phyloP scores from a whole-genome alignment of 2,113 vertebrate species.

The Zosterops borbonicus region DNA sequence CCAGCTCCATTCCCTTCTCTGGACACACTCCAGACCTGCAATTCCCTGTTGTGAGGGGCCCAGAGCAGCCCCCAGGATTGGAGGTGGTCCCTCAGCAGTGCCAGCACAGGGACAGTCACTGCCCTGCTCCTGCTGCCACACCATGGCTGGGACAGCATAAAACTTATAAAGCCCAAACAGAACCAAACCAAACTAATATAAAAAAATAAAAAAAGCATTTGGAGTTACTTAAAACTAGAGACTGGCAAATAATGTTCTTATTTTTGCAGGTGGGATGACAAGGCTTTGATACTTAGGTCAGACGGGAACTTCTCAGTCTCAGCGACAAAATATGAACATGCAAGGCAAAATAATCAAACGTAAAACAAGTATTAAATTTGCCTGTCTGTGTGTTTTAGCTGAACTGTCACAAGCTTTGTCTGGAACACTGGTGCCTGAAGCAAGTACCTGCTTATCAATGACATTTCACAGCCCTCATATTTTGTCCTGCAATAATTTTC shows the following conservation, averaged over 20 bases:
- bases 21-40: no score
- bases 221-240: neutral
- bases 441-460: neutral
- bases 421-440: neutral
- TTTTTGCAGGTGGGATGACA: neutral
- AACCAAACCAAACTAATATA: neutral
- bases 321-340: neutral
- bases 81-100: neutral
- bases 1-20: no score
- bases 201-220: neutral
- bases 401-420: neutral
- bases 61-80: no score
- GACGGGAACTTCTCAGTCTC: neutral
- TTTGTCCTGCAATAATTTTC: neutral
- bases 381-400: neutral
- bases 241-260: neutral
- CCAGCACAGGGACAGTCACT: neutral
- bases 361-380: neutral
- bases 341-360: neutral
- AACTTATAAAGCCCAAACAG: accelerated
- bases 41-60: no score
- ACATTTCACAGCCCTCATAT: neutral
- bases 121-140: neutral
- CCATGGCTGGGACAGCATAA: neutral
- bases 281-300: neutral